Base-by-base conservation (phyloP, 1,140 invertebrate species). In the Drosophila guanche region DNA sequence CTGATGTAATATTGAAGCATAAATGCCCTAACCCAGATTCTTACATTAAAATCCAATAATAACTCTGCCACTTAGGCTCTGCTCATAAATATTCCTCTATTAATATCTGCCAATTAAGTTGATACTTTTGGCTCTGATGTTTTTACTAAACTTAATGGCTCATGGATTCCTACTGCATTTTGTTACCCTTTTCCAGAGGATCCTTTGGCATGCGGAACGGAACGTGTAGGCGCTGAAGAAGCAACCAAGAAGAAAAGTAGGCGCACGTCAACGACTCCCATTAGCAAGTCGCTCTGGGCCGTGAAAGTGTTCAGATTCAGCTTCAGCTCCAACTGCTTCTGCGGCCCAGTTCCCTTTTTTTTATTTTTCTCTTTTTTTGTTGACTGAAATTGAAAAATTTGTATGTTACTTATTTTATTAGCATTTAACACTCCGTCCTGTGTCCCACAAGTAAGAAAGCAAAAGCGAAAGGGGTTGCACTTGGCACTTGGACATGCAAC, bases 401-500 rank as follows among this genome's bases (percentile, higher is more conserved):
- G 83, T 85, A 86, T 90, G 72, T 90, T 90, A 90, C 79, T 90
- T 90, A 90, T 90, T 90, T 90, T 90, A 90, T 88, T 83, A 83
- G 61, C 83, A 88, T 73, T 90, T 90, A 90, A 90, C 81, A 79
- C 86, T 57, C 48, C 51, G 54, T 58, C 70, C 54, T 1, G 1
- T 54, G 47, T 42, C 47, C 51, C 47, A 20, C 37, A 55, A 12
- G 33, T 62, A 54, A 37, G 68, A 79, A 67, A 68, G 74, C 54
- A 67, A 68, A 65, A 51, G 57, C 50, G 51, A 68, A 67, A 65
- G 76, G 75, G 69, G 61, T 56, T 20, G 16, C 16, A 1, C 16
- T 20, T 48, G 45, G 16, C 53, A 27, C 60, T 40, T 29, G 42
- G 37, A 67, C 79, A 84, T 68, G 81, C 71, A 47, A 79, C 60